A percentile compares a stretch with the other conserved stretches of the same genome.
phyloP scores from a whole-genome alignment of 2,888 invertebrate species.

The Orchesellides sinensis region DNA sequence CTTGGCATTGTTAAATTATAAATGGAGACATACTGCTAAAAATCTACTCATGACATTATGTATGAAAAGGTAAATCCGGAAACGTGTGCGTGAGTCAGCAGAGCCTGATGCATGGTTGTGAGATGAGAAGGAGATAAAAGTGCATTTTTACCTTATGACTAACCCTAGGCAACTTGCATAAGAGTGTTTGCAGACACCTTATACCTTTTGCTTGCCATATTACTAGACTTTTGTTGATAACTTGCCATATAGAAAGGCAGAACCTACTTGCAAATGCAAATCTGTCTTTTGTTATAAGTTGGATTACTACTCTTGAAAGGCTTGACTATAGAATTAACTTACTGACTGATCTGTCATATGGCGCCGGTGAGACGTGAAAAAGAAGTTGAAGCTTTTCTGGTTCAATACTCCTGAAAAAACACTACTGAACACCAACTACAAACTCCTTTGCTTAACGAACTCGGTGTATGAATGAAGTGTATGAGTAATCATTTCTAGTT shows the following conservation, averaged over 20 bases:
- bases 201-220: slow-evolving; percentile 3
- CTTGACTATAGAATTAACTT: neutral
- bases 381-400: too few species aligned
- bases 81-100: slow-evolving; percentile 48
- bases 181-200: slow-evolving; percentile 44
- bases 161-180: slow-evolving; percentile 41
- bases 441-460: too few species aligned
- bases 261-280: slow-evolving; percentile 14
- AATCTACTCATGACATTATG: neutral
- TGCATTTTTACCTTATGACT: slow-evolving; percentile 56
- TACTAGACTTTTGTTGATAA: neutral
- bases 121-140: slow-evolving; percentile 36
- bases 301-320: neutral
- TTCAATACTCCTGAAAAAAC: too few species aligned
- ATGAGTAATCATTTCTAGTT: slow-evolving; percentile 27
- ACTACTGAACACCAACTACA: too few species aligned
- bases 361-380: slow-evolving; percentile 60
- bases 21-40: too few species aligned
- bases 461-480: too few species aligned
- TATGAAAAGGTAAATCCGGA: slow-evolving; percentile 39
- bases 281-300: neutral
- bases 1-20: neutral
- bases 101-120: slow-evolving; percentile 6
- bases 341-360: slow-evolving; percentile 51
- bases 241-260: slow-evolving; percentile 8